A percentile compares a stretch with the other conserved stretches of the same genome.
Conservation (phyloP, 2,113 vertebrate genomes). For the Siniperca knerii region DNA sequence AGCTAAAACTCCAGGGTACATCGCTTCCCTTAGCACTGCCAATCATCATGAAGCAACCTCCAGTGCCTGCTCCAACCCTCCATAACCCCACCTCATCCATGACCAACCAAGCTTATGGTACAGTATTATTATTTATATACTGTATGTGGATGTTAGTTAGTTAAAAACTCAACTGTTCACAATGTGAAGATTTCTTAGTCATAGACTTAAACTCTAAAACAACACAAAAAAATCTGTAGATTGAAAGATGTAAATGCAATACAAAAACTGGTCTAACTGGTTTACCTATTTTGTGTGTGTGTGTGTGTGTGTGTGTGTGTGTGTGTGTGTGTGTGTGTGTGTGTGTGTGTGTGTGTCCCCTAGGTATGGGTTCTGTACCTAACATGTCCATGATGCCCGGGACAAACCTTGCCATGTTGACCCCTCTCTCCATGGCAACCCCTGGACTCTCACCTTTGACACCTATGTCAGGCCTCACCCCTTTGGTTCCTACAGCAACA, state of each 20-base stretch:
- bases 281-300: not conserved
- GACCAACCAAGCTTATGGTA: constrained; percentile 90
- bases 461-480: constrained; percentile 68
- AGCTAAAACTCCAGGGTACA: constrained; percentile 94
- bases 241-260: not conserved
- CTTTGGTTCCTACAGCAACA: constrained; percentile 78
- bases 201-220: not conserved
- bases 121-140: not conserved
- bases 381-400: constrained; percentile 90
- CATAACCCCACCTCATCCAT: constrained; percentile 69
- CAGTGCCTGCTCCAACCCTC: constrained; percentile 83
- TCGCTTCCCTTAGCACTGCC: constrained; percentile 89
- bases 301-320: constrained; percentile 14
- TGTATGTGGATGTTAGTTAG: not conserved
- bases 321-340: too few species aligned
- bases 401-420: constrained; percentile 79
- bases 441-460: constrained; percentile 83
- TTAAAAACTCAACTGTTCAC: not conserved
- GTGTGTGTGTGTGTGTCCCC: too few species aligned
- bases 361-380: constrained; percentile 92
- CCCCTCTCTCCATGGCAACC: constrained; percentile 80
- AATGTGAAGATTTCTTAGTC: not conserved
- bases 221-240: not conserved
- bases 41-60: constrained; percentile 95
- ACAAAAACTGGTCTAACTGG: not conserved